These are phyloP conservation scores for Rapana venosa DNA, from an alignment of 2,888 invertebrate species.

Conservation along the genomic window DNA sequence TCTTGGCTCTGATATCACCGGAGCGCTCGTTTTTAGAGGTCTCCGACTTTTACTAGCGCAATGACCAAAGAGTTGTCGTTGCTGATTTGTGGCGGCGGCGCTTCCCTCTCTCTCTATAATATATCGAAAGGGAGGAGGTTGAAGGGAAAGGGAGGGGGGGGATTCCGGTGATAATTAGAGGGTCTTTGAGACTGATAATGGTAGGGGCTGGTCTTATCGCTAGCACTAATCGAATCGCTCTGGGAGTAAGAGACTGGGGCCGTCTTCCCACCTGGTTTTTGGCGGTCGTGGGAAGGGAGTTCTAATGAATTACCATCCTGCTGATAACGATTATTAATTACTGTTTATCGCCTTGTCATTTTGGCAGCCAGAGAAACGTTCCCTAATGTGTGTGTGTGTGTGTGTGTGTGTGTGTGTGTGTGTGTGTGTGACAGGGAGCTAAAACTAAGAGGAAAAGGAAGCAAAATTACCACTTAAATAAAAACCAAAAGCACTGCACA, in stretches of 20 bases:
- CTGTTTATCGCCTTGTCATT: background rate
- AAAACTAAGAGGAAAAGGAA: background rate
- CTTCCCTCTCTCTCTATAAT: background rate
- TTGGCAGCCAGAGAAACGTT: background rate
- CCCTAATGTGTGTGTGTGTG: background rate
- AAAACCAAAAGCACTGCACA: background rate
- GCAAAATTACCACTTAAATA: background rate
- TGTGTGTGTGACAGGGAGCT: background rate
- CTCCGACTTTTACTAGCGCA: background rate
- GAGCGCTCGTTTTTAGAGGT: background rate
- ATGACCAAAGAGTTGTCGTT: conserved; percentile 31
- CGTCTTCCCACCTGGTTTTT: background rate
- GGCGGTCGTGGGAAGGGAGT: conserved; percentile 10
- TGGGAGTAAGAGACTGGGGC: background rate
- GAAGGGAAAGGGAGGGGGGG: background rate
- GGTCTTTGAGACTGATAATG: conserved; percentile 33
- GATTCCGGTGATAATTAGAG: conserved; percentile 36
- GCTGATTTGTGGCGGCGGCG: conserved; percentile 28
- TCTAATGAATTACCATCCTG: conserved; percentile 26
- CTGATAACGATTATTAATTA: conserved; percentile 27
- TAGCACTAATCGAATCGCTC: conserved; percentile 25
- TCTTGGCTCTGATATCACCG: background rate
- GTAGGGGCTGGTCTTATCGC: background rate
- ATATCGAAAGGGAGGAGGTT: background rate
- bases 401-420: background rate